These are phyloP conservation scores for Plemyria rubiginata DNA, from an alignment of 2,888 invertebrate species.

Conservation along the genomic window DNA sequence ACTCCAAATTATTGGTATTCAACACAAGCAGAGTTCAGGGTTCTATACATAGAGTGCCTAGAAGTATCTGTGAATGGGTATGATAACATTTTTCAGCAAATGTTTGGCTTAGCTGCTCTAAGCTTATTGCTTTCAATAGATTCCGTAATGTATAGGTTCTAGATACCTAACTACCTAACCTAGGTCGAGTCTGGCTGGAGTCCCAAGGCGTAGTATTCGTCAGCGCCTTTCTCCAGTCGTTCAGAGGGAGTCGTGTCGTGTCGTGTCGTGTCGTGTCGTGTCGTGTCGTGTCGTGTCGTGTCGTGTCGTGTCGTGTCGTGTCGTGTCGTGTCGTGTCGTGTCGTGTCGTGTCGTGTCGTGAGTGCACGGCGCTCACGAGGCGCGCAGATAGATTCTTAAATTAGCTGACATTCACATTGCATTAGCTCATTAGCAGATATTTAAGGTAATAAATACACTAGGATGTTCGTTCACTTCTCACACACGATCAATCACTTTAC, in stretches of 20 bases:
- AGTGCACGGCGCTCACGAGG: background rate
- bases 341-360: background rate
- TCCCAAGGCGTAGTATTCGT: background rate
- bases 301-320: background rate
- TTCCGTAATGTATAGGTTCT: background rate
- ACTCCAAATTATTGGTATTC: background rate
- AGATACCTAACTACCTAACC: background rate
- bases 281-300: background rate
- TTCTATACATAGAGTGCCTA: background rate
- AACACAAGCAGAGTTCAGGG: background rate
- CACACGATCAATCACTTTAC: too few species aligned
- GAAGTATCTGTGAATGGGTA: background rate
- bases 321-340: background rate
- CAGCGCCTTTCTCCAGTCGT: background rate
- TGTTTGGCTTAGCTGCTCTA: too few species aligned
- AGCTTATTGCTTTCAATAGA: background rate
- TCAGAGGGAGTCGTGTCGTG: background rate
- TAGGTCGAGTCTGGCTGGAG: too few species aligned
- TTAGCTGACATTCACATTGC: background rate
- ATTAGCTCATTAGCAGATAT: background rate
- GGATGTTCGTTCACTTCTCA: too few species aligned
- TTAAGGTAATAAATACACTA: too few species aligned
- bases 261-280: background rate
- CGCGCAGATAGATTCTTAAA: background rate
- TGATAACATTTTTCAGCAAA: too few species aligned